Base-by-base conservation (phyloP, 2,797 vertebrate species). In the Somateria mollissima region DNA sequence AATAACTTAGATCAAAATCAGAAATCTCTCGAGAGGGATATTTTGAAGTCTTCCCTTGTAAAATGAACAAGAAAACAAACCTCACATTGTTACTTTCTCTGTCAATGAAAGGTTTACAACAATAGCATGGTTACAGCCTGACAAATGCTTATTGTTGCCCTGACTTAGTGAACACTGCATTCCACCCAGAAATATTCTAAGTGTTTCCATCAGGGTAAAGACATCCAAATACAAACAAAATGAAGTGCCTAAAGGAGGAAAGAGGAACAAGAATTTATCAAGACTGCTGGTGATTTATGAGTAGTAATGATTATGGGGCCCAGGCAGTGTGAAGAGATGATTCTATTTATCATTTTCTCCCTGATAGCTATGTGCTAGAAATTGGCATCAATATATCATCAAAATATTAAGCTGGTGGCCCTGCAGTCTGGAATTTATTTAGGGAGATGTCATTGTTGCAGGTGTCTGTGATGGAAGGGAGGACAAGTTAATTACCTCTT, bases 401-500 rank as follows among this genome's bases (percentile, higher is more conserved):
- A 93, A 97, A 96, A 95, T 97, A 96, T 94, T 96, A 96, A 97
- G 84, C 95, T 95, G 88, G 94, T 97, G 93, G 92, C 94, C 94
- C 93, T 85, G 91, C 51, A 94, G 94, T 81, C 94, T 97, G 92
- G 95, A 96, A 97, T 96, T 97, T 97, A 96, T 96, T 97, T 96
- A 96, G 91, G 90, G 89, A 80, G 51, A 65, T 82, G 90, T 94
- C 88, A 83, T 13, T 84, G 37, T 82, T 92, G 82, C 95, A 95
- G 95, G 85, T 93, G 95, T 94, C 76, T 92, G 14, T 92, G 94
- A 94, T 13, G 76, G 97, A 97, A 96, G 74, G 94, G 87, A 97
- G 87, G 95, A 93, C 34, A 91, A 89, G 73, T 88, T 97, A 94
- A 97, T 98, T 98, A 99, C 99, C 99, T 99, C 99, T 94, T 99